Evolutionary conservation across 2,113 vertebrate genomes (phyloP).

Genomic region (Fulmarus glacialis): DNA sequence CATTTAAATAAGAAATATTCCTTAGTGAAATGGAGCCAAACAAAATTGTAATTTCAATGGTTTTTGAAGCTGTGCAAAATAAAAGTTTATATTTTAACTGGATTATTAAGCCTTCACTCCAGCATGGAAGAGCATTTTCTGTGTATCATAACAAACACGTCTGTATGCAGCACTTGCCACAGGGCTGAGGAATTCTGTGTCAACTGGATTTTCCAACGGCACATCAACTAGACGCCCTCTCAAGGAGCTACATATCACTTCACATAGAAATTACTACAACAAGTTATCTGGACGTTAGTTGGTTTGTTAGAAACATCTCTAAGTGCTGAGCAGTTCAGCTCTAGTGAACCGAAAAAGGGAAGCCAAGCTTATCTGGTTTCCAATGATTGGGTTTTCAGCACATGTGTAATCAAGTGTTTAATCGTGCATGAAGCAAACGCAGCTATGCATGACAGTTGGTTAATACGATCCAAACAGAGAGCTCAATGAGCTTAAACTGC

Average conservation of each 20-base stretch:
- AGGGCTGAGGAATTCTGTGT: not conserved
- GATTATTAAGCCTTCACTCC: not conserved
- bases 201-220: not conserved
- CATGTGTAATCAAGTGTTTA: not conserved
- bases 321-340: not conserved
- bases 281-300: not conserved
- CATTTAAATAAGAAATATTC: not conserved
- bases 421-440: not conserved
- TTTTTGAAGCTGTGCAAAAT: not conserved
- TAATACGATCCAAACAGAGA: not conserved
- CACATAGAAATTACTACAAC: not conserved
- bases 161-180: not conserved
- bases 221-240: not conserved
- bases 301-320: not conserved
- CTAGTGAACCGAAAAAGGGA: not conserved
- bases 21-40: not conserved
- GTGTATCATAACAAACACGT: not conserved
- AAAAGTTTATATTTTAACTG: not conserved
- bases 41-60: not conserved
- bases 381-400: not conserved
- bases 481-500: not conserved
- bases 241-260: fast-evolving
- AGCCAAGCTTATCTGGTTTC: not conserved
- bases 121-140: not conserved
- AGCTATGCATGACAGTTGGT: not conserved